Evolutionary conservation across 2,113 vertebrate species (phyloP).

Genomic region (Oostethus manadensis): DNA sequence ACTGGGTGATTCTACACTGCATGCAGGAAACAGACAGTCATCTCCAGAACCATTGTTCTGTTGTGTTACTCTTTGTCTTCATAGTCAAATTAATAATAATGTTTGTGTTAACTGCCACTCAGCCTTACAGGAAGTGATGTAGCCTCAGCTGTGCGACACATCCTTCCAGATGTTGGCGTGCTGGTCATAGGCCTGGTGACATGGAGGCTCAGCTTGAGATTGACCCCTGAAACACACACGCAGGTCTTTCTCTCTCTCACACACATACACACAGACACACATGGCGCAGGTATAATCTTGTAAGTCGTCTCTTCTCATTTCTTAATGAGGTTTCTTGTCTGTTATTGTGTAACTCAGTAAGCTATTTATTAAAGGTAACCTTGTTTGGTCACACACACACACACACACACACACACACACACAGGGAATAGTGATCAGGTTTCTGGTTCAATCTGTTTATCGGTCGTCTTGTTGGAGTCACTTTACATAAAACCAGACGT

Average conservation of each 20-base stretch:
- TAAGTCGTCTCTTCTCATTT: constrained; percentile 32
- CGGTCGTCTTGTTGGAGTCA: constrained; percentile 17
- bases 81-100: too few species aligned
- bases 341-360: constrained; percentile 41
- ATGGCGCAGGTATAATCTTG: constrained; percentile 17
- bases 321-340: constrained; percentile 33
- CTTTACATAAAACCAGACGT: constrained; percentile 27
- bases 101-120: background rate
- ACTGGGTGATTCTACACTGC: too few species aligned
- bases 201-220: constrained; percentile 42
- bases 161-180: constrained; percentile 47
- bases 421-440: constrained; percentile 16
- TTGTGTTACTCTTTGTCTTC: background rate
- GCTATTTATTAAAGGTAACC: constrained; percentile 45
- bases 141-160: constrained; percentile 38
- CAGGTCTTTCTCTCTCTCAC: constrained; percentile 28
- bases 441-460: constrained; percentile 22
- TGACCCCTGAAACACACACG: background rate
- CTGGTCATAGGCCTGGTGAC: constrained; percentile 35
- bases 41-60: background rate
- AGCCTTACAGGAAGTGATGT: constrained; percentile 48
- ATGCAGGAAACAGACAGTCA: too few species aligned
- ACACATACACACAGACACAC: constrained; percentile 1
- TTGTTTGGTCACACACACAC: constrained; percentile 19
- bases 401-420: constrained; percentile 4